Evolutionary conservation across 2,113 vertebrate genomes (phyloP), one percentile per base, ranked within the genome.

Genomic region (Gracilinanus agilis): DNA sequence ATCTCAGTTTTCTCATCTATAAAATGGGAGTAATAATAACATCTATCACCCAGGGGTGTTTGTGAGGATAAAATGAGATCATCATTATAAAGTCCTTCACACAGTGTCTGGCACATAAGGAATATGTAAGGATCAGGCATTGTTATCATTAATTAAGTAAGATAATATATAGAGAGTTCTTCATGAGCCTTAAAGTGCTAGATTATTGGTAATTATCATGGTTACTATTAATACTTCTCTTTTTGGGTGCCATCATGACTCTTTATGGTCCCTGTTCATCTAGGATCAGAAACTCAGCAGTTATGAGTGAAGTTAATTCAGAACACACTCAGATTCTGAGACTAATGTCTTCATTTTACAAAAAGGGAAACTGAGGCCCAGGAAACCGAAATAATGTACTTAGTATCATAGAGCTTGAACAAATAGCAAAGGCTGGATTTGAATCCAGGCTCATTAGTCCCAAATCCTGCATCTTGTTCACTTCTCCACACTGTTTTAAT

Each of bases 41-140:
- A 61, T 10, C 56, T 61, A 25, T 24, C 24, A 25, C 6, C 1
- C 24, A 56, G 24, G 55, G 49, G 3, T 34, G 34, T 44, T n/a
- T n/a, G n/a, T 49, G 49, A 49, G 49, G 49, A 49, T 49, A 49
- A 49, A 5, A 49, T 49, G 49, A 49, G 49, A 49, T 49, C 2
- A 49, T 49, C 5, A 49, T 49, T 11, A 9, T 3, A 67, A 34
- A 3, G 11, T 90, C 25, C 44, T 90, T 9, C 19, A 2, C 49
- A 9, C n/a, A 53, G 21, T 3, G 24, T 24, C 0, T 12, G 2
- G 0, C 0, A 23, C 24, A 53, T 27, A 91, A 27, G 34, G 40
- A 29, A 29, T 29, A 27, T 91, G 27, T 27, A n/a, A 56, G 54
- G 40, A 13, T 44, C 56, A 55, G 25, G 40, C 2, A 27, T 40